Conservation (phyloP, 2,113 vertebrate genomes). For the Aramus guarauna region DNA sequence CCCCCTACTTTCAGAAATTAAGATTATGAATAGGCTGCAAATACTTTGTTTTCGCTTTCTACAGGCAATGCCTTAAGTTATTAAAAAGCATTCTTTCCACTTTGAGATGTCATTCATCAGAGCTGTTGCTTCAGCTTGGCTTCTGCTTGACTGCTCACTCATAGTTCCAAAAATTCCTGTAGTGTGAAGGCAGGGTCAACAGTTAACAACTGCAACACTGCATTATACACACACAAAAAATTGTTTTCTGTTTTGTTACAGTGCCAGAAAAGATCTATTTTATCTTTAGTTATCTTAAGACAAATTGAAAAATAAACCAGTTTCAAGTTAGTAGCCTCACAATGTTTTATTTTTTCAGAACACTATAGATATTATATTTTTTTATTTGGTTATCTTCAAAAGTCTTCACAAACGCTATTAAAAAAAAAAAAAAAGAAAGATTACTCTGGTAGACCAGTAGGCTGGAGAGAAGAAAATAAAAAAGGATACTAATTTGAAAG, state of each 20-base stretch:
- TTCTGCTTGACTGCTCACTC: not conserved
- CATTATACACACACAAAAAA: not conserved
- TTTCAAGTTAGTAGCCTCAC: not conserved
- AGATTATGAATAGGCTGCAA: not conserved
- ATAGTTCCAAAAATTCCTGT: not conserved
- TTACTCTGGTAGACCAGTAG: not conserved
- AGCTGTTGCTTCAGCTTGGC: not conserved
- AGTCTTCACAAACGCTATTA: not conserved
- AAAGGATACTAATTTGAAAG: not conserved
- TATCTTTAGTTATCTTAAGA: not conserved
- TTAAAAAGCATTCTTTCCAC: not conserved
- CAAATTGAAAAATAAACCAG: not conserved
- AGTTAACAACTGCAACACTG: not conserved
- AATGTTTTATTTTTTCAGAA: not conserved
- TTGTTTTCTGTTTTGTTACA: not conserved
- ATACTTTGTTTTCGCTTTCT: not conserved
- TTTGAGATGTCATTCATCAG: not conserved
- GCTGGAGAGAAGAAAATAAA: not conserved
- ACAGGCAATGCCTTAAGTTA: not conserved
- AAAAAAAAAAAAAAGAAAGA: not conserved
- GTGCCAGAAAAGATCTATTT: not conserved
- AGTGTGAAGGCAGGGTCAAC: not conserved
- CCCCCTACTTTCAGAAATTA: not conserved
- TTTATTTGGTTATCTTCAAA: not conserved
- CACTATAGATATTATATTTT: not conserved